phyloP scores from a whole-genome alignment of 2,113 vertebrate species.

The Nerophis lumbriciformis region DNA sequence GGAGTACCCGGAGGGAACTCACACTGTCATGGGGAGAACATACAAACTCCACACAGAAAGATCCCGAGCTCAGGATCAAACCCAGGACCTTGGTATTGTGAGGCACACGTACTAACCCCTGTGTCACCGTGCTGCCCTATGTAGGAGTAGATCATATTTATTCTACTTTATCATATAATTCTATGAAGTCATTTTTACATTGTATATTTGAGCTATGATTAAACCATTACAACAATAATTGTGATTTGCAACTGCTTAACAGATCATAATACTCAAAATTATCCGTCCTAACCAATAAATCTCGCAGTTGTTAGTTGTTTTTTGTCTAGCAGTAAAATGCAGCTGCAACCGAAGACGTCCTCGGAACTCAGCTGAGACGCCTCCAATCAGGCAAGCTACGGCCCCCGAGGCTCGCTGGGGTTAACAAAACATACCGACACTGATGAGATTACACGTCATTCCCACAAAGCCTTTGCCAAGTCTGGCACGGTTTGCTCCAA shows the following conservation, averaged over 20 bases:
- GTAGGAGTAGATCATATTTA: too few species aligned
- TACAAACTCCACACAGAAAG: too few species aligned
- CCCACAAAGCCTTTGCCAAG: constrained; percentile 22
- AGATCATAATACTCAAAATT: constrained; percentile 16
- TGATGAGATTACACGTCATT: constrained; percentile 11
- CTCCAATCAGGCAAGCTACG: constrained; percentile 16
- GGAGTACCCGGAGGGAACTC: too few species aligned
- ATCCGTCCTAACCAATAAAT: constrained; percentile 21
- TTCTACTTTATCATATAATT: too few species aligned
- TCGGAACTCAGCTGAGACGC: constrained; percentile 7
- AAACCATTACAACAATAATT: constrained; percentile 22
- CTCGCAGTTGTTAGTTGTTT: constrained; percentile 6
- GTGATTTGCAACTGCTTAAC: not conserved
- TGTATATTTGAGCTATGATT: constrained; percentile 8
- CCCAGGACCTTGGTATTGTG: too few species aligned
- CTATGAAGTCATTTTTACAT: too few species aligned
- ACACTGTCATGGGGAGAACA: too few species aligned
- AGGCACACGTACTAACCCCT: too few species aligned
- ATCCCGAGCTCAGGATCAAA: too few species aligned
- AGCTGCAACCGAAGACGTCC: constrained; percentile 26
- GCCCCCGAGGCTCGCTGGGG: constrained; percentile 4
- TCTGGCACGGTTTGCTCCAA: constrained; percentile 11
- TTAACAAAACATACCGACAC: constrained; percentile 20
- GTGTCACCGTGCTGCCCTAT: too few species aligned
- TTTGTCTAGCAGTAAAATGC: not conserved